phyloP scores from a whole-genome alignment of 2,113 vertebrate species.

The Reinhardtius hippoglossoides region DNA sequence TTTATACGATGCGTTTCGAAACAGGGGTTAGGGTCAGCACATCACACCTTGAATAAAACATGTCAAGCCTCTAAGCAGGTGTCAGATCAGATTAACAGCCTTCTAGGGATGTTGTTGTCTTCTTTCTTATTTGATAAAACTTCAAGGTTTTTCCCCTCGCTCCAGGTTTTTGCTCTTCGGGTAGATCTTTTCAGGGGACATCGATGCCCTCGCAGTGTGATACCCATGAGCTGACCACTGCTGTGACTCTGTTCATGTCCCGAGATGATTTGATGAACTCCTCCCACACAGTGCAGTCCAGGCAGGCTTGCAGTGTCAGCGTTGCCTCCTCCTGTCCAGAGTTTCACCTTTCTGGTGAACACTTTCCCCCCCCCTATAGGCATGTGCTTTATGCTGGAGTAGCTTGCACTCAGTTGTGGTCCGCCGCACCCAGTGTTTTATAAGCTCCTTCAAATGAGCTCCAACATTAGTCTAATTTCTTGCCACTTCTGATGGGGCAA shows the following conservation, averaged over 20 bases:
- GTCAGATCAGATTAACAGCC: not conserved
- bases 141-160: not conserved
- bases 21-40: too few relatives aligned
- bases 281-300: not conserved
- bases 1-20: not conserved
- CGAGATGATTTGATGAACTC: not conserved
- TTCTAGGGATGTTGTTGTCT: not conserved
- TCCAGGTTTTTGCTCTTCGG: not conserved
- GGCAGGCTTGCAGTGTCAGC: not conserved
- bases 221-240: not conserved
- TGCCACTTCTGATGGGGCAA: too few relatives aligned
- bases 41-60: slow-evolving; percentile 2
- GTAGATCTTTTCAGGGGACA: not conserved
- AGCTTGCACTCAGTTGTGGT: too few relatives aligned
- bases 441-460: too few relatives aligned
- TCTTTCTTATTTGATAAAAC: not conserved
- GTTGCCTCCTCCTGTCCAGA: not conserved
- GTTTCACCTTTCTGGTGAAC: not conserved
- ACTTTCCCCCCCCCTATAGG: not conserved
- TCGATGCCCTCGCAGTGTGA: not conserved
- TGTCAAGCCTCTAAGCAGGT: not conserved
- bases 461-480: not conserved
- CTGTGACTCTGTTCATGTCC: not conserved
- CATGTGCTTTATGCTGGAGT: not conserved
- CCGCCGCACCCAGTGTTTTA: too few relatives aligned